phyloP scores from a whole-genome alignment of 2,888 invertebrate genomes.

The Tetheella fluctuosa region DNA sequence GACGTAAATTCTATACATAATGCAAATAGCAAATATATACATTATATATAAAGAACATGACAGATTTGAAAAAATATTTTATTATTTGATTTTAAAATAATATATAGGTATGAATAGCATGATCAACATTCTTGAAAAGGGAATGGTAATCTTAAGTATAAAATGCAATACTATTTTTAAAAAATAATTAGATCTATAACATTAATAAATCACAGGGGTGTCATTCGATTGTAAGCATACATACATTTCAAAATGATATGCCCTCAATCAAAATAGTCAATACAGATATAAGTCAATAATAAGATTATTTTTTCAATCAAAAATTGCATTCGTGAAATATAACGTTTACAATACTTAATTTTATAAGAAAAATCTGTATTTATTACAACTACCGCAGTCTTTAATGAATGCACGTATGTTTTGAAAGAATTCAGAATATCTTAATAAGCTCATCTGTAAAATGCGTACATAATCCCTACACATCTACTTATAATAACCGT shows the following conservation, averaged over 20 bases:
- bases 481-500: background rate
- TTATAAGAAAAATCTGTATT: background rate
- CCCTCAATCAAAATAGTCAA: background rate
- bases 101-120: background rate
- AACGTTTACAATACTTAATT: background rate
- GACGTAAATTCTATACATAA: background rate
- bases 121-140: background rate
- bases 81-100: background rate
- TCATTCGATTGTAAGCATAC: background rate
- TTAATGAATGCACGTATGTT: background rate
- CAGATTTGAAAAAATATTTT: background rate
- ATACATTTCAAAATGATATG: background rate
- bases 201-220: background rate
- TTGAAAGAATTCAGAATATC: background rate
- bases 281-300: background rate
- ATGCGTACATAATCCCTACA: conserved; percentile 3
- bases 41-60: background rate
- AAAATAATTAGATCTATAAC: background rate
- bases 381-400: background rate
- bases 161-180: background rate
- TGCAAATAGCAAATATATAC: background rate
- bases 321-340: background rate
- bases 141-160: background rate
- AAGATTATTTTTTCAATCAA: background rate
- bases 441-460: background rate